Conservation (phyloP, 2,797 vertebrate species). For the Zalophus californianus region DNA sequence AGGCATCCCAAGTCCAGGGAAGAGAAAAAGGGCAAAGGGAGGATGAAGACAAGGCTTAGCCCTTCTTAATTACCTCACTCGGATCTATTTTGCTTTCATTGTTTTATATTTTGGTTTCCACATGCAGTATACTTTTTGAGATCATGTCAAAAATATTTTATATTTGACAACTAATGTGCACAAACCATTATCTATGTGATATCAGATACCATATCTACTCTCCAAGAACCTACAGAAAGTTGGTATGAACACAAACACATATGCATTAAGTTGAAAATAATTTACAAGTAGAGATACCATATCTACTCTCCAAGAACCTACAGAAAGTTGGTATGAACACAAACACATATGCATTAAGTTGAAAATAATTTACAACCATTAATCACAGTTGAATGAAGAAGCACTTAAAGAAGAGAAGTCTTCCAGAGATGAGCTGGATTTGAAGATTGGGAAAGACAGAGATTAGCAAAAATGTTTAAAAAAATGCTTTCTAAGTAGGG, state of each 20-base stretch:
- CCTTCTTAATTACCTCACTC: not conserved
- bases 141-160: not conserved
- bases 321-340: not conserved
- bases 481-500: not conserved
- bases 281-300: not conserved
- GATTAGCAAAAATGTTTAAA: not conserved
- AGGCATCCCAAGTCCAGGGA: not conserved
- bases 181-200: not conserved
- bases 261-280: not conserved
- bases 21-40: not conserved
- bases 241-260: not conserved
- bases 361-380: slow-evolving; percentile 10
- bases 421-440: not conserved
- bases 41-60: not conserved
- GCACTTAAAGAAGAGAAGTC: not conserved
- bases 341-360: not conserved
- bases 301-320: not conserved
- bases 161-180: not conserved
- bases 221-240: not conserved
- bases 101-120: slow-evolving; percentile 22
- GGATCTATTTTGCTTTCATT: not conserved
- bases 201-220: not conserved
- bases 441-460: not conserved
- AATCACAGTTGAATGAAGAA: not conserved
- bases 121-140: not conserved